Percentiles rank a stretch among this genome's conserved stretches.
phyloP scores from a whole-genome alignment of 1,140 invertebrate species.

The Nebria ingens region DNA sequence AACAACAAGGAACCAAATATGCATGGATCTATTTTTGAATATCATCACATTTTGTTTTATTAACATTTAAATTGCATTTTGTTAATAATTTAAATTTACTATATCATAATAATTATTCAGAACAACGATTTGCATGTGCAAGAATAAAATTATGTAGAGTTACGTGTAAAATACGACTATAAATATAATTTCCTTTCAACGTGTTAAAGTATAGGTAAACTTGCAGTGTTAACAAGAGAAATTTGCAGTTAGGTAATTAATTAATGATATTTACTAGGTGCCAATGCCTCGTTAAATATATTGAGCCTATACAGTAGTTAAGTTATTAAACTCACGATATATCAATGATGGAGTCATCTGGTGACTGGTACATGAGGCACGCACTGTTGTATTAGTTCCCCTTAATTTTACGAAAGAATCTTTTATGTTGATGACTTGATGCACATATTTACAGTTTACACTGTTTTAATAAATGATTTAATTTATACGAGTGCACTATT shows the following conservation, averaged over 20 bases:
- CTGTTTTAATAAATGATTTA: too few relatives aligned
- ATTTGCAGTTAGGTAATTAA: too few relatives aligned
- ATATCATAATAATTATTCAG: too few relatives aligned
- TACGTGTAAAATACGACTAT: background rate
- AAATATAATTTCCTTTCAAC: background rate
- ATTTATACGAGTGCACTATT: too few relatives aligned
- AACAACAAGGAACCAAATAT: too few relatives aligned
- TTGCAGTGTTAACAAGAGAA: background rate
- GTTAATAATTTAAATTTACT: too few relatives aligned
- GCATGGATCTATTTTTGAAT: too few relatives aligned
- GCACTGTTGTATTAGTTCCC: constrained; percentile 2
- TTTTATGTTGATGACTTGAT: background rate
- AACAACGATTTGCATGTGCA: too few relatives aligned
- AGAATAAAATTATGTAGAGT: background rate
- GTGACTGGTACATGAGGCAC: constrained; percentile 3
- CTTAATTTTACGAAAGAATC: constrained; percentile 3
- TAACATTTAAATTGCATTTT: too few relatives aligned
- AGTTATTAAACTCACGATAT: background rate
- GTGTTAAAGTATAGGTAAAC: background rate
- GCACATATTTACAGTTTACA: too few relatives aligned
- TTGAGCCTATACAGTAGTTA: background rate
- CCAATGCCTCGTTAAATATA: background rate
- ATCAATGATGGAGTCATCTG: background rate
- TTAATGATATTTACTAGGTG: background rate
- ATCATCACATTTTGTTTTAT: too few relatives aligned